A percentile compares a stretch with the other conserved stretches of the same genome.
phyloP scores from a whole-genome alignment of 1,140 invertebrate genomes.

The Lanistes nyassanus region DNA sequence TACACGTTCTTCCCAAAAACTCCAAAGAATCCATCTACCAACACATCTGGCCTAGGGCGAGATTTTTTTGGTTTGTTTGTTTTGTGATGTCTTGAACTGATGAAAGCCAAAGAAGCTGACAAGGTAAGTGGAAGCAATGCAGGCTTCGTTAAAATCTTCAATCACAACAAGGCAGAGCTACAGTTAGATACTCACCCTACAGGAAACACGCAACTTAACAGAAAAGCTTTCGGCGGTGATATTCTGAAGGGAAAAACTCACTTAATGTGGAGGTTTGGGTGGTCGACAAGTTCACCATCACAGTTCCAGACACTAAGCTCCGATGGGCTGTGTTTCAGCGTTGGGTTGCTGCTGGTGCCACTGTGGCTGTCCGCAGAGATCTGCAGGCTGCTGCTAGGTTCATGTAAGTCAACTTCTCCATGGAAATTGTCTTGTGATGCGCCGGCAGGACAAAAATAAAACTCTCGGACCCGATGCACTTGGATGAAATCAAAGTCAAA shows the following conservation, averaged over 20 bases:
- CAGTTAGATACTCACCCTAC: neutral
- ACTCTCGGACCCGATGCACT: slow-evolving; percentile 79
- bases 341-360: slow-evolving; percentile 19
- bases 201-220: neutral
- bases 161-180: neutral
- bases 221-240: neutral
- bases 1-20: too few species aligned
- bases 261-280: slow-evolving; percentile 78
- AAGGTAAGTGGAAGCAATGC: too few species aligned
- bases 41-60: too few species aligned
- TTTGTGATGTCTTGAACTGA: too few species aligned
- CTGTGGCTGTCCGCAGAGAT: neutral
- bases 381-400: slow-evolving; percentile 19
- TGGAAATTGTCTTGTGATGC: slow-evolving; percentile 36
- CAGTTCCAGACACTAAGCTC: slow-evolving; percentile 80
- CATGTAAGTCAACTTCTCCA: slow-evolving; percentile 34
- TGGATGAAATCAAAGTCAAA: slow-evolving; percentile 83
- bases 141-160: neutral
- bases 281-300: slow-evolving; percentile 82
- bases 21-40: too few species aligned
- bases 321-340: slow-evolving; percentile 3
- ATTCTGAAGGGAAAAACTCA: slow-evolving; percentile 56
- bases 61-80: too few species aligned
- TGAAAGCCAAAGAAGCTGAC: too few species aligned
- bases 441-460: slow-evolving; percentile 74